These are phyloP conservation scores for Apodemia mormo DNA, from an alignment of 2,888 invertebrate species.

Conservation along the genomic window DNA sequence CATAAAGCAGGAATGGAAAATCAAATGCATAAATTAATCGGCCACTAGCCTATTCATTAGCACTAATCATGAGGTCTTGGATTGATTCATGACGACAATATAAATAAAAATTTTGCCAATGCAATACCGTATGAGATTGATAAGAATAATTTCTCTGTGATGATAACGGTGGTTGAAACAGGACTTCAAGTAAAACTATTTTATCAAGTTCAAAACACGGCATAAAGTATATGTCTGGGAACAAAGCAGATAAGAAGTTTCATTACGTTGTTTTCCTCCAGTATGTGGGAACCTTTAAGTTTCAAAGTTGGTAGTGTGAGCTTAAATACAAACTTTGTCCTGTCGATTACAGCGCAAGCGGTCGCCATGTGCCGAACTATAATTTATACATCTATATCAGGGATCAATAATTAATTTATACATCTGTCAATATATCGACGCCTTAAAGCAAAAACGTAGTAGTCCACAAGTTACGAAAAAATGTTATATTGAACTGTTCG, in stretches of 20 bases:
- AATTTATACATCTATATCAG: background rate
- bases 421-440: too few relatives aligned
- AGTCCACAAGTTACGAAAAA: too few relatives aligned
- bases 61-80: too few relatives aligned
- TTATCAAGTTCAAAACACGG: background rate
- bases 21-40: too few relatives aligned
- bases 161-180: background rate
- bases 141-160: background rate
- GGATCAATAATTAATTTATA: too few relatives aligned
- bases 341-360: background rate
- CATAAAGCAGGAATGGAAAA: too few relatives aligned
- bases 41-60: too few relatives aligned
- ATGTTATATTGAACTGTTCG: too few relatives aligned
- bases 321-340: constrained; percentile 2
- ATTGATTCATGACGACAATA: background rate
- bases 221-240: background rate
- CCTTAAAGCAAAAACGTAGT: too few relatives aligned
- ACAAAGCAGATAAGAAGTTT: constrained; percentile 2
- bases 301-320: constrained; percentile 2
- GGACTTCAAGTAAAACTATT: background rate
- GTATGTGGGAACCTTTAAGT: constrained; percentile 6
- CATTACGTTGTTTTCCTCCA: background rate
- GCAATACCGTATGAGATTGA: too few relatives aligned
- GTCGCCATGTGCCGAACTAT: constrained; percentile 1
- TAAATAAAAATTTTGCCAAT: background rate